These are phyloP conservation scores for Ctenomys sociabilis DNA, from an alignment of 2,113 vertebrate genomes.

Conservation along the genomic window DNA sequence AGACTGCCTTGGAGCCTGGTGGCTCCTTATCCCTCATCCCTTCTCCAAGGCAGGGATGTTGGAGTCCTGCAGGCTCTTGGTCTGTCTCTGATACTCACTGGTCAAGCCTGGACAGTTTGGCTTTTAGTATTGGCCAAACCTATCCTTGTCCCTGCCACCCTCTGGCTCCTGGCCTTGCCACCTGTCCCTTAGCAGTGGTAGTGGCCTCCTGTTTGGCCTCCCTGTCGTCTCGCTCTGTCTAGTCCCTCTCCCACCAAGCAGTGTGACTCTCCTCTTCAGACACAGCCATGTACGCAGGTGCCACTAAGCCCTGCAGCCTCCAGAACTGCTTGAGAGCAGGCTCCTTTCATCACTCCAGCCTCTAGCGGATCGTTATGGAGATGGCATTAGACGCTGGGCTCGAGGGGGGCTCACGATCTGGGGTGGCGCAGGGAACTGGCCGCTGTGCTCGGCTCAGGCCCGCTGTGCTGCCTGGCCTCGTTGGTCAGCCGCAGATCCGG, in stretches of 20 bases:
- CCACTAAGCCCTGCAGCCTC: fast-evolving
- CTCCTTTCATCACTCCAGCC: neutral
- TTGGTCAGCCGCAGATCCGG: neutral
- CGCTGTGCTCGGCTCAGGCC: too few relatives aligned
- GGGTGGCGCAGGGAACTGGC: too few relatives aligned
- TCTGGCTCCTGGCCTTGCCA: neutral
- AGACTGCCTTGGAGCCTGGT: neutral
- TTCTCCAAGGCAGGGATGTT: neutral
- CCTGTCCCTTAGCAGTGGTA: neutral
- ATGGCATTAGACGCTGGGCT: neutral
- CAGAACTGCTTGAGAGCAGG: neutral
- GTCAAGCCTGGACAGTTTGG: neutral
- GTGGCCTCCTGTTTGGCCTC: neutral
- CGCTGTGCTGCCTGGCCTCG: fast-evolving
- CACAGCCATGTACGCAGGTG: neutral
- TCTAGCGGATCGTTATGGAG: neutral
- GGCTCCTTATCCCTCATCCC: too few relatives aligned
- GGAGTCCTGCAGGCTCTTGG: fast-evolving
- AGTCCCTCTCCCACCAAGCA: neutral
- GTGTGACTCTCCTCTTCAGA: neutral
- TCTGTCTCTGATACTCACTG: neutral
- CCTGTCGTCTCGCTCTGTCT: neutral
- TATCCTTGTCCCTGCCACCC: neutral
- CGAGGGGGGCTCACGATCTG: neutral
- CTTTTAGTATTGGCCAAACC: neutral